These are phyloP conservation scores for Tachina lurida DNA, from an alignment of 2,888 invertebrate genomes.

Conservation along the genomic window DNA sequence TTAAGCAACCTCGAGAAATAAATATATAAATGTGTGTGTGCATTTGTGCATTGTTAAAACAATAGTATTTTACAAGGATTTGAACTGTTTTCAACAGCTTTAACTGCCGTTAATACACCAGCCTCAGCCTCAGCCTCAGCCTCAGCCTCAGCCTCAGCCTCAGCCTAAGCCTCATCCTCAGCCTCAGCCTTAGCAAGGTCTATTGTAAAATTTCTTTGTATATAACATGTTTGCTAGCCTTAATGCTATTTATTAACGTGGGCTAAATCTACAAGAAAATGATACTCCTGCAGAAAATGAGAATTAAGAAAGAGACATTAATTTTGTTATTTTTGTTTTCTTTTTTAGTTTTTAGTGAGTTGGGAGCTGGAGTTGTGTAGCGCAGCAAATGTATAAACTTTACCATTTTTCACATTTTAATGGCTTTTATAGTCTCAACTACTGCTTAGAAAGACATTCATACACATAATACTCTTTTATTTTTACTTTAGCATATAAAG, in stretches of 20 bases:
- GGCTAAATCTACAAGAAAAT: slow-evolving; percentile 22
- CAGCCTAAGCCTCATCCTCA: no score
- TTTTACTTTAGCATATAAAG: slow-evolving; percentile 27
- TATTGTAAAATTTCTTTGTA: neutral
- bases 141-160: slow-evolving; percentile 17
- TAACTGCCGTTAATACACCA: slow-evolving; percentile 54
- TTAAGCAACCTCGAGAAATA: slow-evolving; percentile 9
- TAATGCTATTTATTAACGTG: slow-evolving; percentile 30
- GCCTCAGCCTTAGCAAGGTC: slow-evolving; percentile 1
- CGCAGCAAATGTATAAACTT: slow-evolving; percentile 63
- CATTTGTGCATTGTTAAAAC: slow-evolving; percentile 30
- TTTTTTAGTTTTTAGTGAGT: neutral
- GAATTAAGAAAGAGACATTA: slow-evolving; percentile 19
- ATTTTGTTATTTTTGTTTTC: neutral
- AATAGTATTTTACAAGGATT: slow-evolving; percentile 69
- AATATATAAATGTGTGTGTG: neutral
- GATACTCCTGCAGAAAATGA: slow-evolving; percentile 9
- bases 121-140: slow-evolving; percentile 4
- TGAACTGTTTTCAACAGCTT: slow-evolving; percentile 64
- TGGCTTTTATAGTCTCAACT: slow-evolving; percentile 70
- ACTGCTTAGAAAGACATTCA: slow-evolving; percentile 28
- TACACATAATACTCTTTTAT: slow-evolving; percentile 5
- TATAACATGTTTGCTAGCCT: neutral
- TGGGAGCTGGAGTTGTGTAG: neutral
- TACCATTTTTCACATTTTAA: slow-evolving; percentile 71